Conservation (phyloP, 2,797 vertebrate genomes). For the Pangasius djambal region DNA sequence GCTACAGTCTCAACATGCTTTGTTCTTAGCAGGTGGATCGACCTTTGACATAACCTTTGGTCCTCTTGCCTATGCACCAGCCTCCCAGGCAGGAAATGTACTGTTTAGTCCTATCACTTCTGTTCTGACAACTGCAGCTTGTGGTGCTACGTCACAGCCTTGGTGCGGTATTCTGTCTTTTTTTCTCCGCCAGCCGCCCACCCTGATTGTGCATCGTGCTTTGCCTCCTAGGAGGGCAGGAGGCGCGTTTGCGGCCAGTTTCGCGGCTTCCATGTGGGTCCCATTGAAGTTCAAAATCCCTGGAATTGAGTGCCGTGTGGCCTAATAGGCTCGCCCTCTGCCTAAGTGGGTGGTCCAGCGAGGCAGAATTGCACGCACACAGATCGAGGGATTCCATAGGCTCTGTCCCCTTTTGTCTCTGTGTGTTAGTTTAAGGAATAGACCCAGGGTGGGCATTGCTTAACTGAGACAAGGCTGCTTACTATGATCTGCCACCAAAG, state of each 20-base stretch:
- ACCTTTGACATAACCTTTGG: slow-evolving; percentile 59
- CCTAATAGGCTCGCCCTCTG: slow-evolving; percentile 59
- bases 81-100: slow-evolving; percentile 57
- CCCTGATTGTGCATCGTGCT: slow-evolving; percentile 38
- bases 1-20: slow-evolving; percentile 54
- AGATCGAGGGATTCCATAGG: slow-evolving; percentile 63
- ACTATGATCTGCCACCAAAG: slow-evolving; percentile 56
- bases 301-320: slow-evolving; percentile 63
- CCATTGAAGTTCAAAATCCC: slow-evolving; percentile 68
- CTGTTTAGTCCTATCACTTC: slow-evolving; percentile 52
- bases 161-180: slow-evolving; percentile 18
- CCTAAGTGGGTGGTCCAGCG: slow-evolving; percentile 76
- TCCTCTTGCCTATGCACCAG: slow-evolving; percentile 25
- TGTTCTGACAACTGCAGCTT: slow-evolving; percentile 41
- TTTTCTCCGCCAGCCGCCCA: slow-evolving; percentile 38
- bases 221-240: slow-evolving; percentile 55
- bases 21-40: slow-evolving; percentile 68
- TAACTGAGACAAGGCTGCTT: slow-evolving; percentile 55
- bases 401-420: slow-evolving; percentile 60
- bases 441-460: slow-evolving; percentile 62
- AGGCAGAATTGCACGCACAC: slow-evolving; percentile 50
- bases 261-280: slow-evolving; percentile 65
- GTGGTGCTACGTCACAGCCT: slow-evolving; percentile 6
- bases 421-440: slow-evolving; percentile 67
- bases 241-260: slow-evolving; percentile 51